These are phyloP conservation scores for Dynastes maya DNA, from an alignment of 2,888 invertebrate genomes.

Conservation along the genomic window DNA sequence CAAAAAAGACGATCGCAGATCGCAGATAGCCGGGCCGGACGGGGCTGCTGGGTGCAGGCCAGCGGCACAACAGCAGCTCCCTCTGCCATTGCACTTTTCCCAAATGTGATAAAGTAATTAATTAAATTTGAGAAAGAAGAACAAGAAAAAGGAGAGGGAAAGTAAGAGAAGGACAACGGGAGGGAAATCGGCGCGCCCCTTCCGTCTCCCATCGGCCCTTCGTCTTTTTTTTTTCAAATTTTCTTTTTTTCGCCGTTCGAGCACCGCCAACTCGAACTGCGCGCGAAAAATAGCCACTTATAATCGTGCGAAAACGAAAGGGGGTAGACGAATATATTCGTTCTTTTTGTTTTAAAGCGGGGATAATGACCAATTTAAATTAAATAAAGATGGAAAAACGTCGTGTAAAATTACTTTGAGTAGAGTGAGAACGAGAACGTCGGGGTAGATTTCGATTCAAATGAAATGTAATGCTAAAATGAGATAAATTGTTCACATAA, in stretches of 20 bases:
- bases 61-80: constrained; percentile 5
- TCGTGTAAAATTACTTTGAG: not conserved
- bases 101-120: constrained; percentile 66
- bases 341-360: constrained; percentile 37
- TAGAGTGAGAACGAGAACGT: constrained; percentile 11
- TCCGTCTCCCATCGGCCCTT: constrained; percentile 4
- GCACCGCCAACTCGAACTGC: constrained; percentile 16
- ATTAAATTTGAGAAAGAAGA: constrained; percentile 65
- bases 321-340: constrained; percentile 9
- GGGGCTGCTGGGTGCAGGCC: not conserved
- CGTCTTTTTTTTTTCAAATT: constrained; percentile 35
- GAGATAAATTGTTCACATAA: no score
- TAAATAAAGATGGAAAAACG: constrained; percentile 11
- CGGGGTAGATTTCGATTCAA: no score
- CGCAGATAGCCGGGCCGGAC: constrained; percentile 26
- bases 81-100: constrained; percentile 51
- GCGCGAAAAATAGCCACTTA: constrained; percentile 47
- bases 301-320: constrained; percentile 31
- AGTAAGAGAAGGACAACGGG: not conserved
- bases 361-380: constrained; percentile 19
- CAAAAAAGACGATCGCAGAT: constrained; percentile 43
- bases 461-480: no score
- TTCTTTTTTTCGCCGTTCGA: constrained; percentile 22
- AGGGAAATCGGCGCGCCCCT: constrained; percentile 23
- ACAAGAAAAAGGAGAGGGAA: not conserved